Base-by-base conservation (phyloP, 2,888 invertebrate species). In the Agriotes lineatus region DNA sequence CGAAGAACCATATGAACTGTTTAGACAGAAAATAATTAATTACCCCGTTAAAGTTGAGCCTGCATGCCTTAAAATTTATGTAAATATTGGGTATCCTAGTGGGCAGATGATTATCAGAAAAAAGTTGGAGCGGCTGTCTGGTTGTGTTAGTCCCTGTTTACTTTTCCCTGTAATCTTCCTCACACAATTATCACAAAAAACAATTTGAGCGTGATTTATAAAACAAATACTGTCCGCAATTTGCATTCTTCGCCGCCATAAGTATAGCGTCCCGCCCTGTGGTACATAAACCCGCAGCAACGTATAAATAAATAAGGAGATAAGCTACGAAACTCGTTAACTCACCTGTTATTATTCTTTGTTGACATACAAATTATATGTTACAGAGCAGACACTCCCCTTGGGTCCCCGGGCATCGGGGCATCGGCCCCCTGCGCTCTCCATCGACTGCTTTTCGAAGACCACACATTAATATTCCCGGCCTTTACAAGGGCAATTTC, bases 281-380 rank as follows among this genome's bases (percentile, higher is more conserved):
- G 14, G 39, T 72, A 54, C 71, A 74, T 72, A 74, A 73, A 76
- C 72, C 75, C 72, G 74, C 63, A 74, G 76, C 76, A 68, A 75
- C 71, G 74, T 69, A 76, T 77, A 80, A 81, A 82, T 82, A 82
- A 82, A 82, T 81, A 82, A 82, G 79, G 77, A 80, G 81, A 81
- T 80, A 80, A 82, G 78, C 77, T 76, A 80, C 62, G 45, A 63
- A 82, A 82, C 82, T 83, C 81, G 82, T 83, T 83, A 82, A 80
- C 79, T 79, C 75, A 69, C 79, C 77, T 78, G 81, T 82, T 82
- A 83, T 83, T 83, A 83, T 83, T 82, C 81, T 82, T 80, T 83
- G 83, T 83, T 83, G 83, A 83, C 83, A 83, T 77, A 82, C 81
- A 83, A 83, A 83, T 83, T 83, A 83, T 79, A 83, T 75, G 82